phyloP scores from a whole-genome alignment of 2,888 invertebrate genomes.

The Diadromus collaris region DNA sequence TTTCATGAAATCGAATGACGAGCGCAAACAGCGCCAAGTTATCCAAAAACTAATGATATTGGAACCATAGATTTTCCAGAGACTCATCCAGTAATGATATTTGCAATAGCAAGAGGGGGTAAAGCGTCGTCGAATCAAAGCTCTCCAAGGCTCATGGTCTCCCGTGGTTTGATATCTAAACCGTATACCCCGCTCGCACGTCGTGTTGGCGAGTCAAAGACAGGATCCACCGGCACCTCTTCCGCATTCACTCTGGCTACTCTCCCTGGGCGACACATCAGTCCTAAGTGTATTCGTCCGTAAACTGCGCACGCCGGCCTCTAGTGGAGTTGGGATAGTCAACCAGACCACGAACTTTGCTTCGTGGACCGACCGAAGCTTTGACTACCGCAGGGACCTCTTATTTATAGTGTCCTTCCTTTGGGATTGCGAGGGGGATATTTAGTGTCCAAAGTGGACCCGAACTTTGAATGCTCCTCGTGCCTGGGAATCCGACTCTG shows the following conservation, averaged over 20 bases:
- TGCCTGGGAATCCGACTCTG: constrained; percentile 39
- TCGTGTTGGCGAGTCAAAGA: constrained; percentile 26
- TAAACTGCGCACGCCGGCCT: constrained; percentile 31
- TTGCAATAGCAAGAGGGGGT: background rate
- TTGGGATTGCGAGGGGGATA: constrained; percentile 52
- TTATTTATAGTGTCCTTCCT: constrained; percentile 63
- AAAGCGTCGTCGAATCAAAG: constrained; percentile 13
- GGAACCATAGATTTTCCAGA: background rate
- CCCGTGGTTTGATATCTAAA: constrained; percentile 8
- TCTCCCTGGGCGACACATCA: constrained; percentile 47
- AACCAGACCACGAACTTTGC: constrained; percentile 43
- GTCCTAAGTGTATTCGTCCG: constrained; percentile 45
- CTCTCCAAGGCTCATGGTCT: constrained; percentile 15
- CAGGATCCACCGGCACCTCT: constrained; percentile 18
- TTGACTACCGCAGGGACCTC: constrained; percentile 51
- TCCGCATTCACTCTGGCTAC: constrained; percentile 31
- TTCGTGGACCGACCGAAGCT: constrained; percentile 33
- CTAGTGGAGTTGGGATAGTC: constrained; percentile 14
- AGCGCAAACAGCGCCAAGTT: background rate
- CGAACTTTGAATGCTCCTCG: constrained; percentile 65
- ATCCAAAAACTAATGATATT: background rate
- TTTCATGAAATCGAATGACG: background rate
- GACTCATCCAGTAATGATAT: background rate
- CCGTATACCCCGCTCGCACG: background rate
- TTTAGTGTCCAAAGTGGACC: constrained; percentile 62